These are phyloP conservation scores for Enteromius anoplus DNA, from an alignment of 2,797 vertebrate species.

Conservation along the genomic window DNA sequence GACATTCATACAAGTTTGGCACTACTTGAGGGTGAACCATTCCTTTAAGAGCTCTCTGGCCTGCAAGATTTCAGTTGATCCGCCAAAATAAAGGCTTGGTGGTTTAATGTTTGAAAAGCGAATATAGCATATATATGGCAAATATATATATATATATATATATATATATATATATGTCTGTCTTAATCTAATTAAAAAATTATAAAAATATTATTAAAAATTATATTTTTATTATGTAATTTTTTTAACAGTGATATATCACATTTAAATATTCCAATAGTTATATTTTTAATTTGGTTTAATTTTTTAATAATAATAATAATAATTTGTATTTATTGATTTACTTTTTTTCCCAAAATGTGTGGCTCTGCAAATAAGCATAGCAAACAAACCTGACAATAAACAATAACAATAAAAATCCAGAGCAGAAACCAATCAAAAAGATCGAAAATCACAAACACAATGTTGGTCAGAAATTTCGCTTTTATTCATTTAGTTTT, in stretches of 20 bases:
- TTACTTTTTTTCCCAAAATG: background rate
- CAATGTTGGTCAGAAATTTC: background rate
- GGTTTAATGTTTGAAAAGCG: background rate
- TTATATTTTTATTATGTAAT: background rate
- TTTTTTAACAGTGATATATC: background rate
- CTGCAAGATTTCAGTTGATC: background rate
- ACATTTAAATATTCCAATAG: too few relatives aligned
- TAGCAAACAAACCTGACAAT: background rate
- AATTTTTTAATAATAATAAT: background rate
- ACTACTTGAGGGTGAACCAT: too few relatives aligned
- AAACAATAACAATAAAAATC: background rate
- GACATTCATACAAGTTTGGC: too few relatives aligned
- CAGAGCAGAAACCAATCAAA: background rate
- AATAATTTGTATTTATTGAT: background rate
- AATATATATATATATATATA: too few relatives aligned
- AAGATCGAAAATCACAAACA: background rate
- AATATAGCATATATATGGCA: too few relatives aligned
- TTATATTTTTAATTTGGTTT: background rate
- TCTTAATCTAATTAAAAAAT: too few relatives aligned
- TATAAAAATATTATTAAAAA: too few relatives aligned
- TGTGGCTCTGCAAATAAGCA: background rate
- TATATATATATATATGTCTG: too few relatives aligned
- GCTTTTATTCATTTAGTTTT: background rate
- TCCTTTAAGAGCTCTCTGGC: background rate
- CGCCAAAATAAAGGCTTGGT: background rate